Conservation (phyloP, 2,113 vertebrate species). For the Chauna torquata region DNA sequence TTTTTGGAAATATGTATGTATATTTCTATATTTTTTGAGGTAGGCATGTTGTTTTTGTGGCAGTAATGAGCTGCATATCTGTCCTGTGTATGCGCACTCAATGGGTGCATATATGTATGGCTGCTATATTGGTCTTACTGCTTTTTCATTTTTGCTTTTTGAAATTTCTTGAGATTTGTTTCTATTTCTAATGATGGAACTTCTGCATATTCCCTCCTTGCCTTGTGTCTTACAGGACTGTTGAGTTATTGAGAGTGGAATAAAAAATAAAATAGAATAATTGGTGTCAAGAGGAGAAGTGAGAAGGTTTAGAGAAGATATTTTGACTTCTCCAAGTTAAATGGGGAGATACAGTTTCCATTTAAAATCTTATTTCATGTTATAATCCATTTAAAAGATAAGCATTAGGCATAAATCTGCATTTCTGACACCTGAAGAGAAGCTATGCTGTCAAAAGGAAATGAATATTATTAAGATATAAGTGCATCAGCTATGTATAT, state of each 20-base stretch:
- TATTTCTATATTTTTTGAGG: neutral
- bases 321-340: neutral
- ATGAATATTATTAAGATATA: constrained; percentile 50
- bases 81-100: no score
- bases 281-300: neutral
- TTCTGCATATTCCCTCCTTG: neutral
- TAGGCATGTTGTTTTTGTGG: neutral
- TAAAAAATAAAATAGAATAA: neutral
- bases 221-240: neutral
- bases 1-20: neutral
- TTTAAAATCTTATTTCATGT: constrained; percentile 2
- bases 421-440: constrained; percentile 31
- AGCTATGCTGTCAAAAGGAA: constrained; percentile 46
- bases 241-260: neutral
- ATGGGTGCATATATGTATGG: neutral
- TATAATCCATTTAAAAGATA: constrained; percentile 27
- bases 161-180: neutral
- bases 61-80: neutral
- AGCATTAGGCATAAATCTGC: constrained; percentile 1
- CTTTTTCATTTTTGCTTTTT: neutral
- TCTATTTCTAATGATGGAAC: neutral
- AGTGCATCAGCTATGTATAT: neutral
- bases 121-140: neutral
- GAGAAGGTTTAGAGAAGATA: neutral
- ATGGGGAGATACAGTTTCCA: neutral